Evolutionary conservation across 2,113 vertebrate species (phyloP), one percentile per base, ranked within the genome.

Genomic region (Lontra canadensis): DNA sequence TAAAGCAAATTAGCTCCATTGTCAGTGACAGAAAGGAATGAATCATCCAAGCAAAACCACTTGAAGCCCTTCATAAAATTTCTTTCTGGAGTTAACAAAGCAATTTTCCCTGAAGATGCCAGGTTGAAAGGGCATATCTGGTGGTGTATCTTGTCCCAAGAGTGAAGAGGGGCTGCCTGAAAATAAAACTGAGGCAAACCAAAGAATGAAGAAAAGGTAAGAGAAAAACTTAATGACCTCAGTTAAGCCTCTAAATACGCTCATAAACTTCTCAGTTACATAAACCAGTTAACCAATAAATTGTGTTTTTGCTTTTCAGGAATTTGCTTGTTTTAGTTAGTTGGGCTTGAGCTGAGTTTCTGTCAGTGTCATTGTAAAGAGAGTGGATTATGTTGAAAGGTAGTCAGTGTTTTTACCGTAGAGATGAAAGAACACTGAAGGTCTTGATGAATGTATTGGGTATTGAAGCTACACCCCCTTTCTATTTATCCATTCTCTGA

Each of bases 31-130:
- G 69, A 88, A 94, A 88, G 55, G 25, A 78, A 11, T 18, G 10
- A 21, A 78, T 55, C n/a, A 91, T 59, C 3, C 42, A 95, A 67
- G 67, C 6, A 61, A 88, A 59, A 69, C 61, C 52, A 89, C 57
- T 69, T 65, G 6, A 74, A 90, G 65, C 81, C 74, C 42, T 89
- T 11, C 57, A 1, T 18, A 95, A 52, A 11, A 69, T 84, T 88
- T 94, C 76, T 97, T 95, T 25, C 47, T 83, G 17, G 49, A 47
- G 44, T 81, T 87, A 90, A 65, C 65, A 74, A 80, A 82, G 57
- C 78, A 52, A 34, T 94, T 88, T 89, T 94, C 49, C 55, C 25
- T 88, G 31, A 49, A 44, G 7, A 83, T 86, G 14, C 3, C 5
- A 5, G 23, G 8, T 34, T 49, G 39, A 89, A 78, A 44, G 69